Percentiles rank a stretch among this genome's conserved stretches.
These are phyloP conservation scores for Cryptus armator DNA, from an alignment of 2,888 invertebrate genomes.

Conservation along the genomic window DNA sequence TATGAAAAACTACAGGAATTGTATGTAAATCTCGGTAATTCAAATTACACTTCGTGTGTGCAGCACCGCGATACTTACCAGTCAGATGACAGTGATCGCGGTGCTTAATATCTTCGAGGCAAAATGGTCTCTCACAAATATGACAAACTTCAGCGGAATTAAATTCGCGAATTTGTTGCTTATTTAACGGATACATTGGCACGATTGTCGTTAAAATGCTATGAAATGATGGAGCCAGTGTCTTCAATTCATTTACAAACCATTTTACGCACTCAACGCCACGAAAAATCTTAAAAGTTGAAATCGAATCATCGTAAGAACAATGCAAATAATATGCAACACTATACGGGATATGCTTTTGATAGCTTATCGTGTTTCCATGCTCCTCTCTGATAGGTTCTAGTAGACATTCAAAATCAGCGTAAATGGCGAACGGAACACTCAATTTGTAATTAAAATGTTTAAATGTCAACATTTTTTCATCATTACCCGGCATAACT, in stretches of 20 bases:
- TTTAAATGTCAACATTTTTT: constrained; percentile 26
- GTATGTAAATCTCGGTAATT: constrained; percentile 5
- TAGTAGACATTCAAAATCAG: background rate
- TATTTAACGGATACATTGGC: background rate
- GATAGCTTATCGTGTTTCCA: no score
- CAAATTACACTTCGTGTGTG: constrained; percentile 66
- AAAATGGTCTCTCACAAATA: background rate
- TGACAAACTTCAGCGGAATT: background rate
- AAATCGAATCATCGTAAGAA: background rate
- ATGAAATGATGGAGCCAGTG: background rate
- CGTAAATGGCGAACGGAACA: constrained; percentile 32
- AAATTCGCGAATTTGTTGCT: background rate
- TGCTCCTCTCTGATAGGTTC: no score
- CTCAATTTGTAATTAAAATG: constrained; percentile 15
- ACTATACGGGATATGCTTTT: no score
- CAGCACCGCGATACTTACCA: constrained; percentile 63
- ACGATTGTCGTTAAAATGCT: background rate
- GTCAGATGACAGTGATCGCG: constrained; percentile 1
- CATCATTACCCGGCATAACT: background rate
- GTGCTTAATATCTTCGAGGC: background rate
- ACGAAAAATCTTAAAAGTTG: constrained; percentile 34
- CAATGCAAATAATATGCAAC: no score
- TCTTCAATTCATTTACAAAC: constrained; percentile 43
- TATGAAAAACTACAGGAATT: constrained; percentile 7
- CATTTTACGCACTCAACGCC: constrained; percentile 43